Conservation (phyloP, 37 sponge, comb jelly and placozoan genomes). For the Haliclona indistincta region DNA sequence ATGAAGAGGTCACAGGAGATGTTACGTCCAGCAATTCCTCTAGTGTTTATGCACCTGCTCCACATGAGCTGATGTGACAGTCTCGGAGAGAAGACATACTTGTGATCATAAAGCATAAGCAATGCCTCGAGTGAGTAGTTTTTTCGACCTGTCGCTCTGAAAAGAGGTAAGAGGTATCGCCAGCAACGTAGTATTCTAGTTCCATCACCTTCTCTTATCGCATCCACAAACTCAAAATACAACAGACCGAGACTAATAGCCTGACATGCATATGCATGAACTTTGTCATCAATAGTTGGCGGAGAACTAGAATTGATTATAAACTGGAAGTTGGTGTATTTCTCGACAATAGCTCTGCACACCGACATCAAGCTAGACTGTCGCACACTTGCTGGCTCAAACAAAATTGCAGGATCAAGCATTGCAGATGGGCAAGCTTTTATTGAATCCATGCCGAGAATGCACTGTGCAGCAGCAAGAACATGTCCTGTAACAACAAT, state of each 20-base stretch:
- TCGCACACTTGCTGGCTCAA: too few relatives aligned
- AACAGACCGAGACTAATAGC: conserved; percentile 24
- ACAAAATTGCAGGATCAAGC: too few relatives aligned
- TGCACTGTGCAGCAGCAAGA: conserved; percentile 16
- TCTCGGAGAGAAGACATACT: conserved; percentile 25
- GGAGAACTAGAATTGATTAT: background rate
- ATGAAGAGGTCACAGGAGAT: conserved; percentile 40
- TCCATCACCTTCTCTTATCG: conserved; percentile 58
- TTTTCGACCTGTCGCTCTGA: conserved; percentile 6
- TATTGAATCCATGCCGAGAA: conserved; percentile 22
- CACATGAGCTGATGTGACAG: conserved; percentile 35
- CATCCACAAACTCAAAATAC: conserved; percentile 37
- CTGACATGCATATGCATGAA: conserved; percentile 37
- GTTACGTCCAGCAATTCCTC: conserved; percentile 24
- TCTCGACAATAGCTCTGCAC: background rate
- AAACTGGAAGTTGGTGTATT: background rate
- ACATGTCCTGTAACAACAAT: conserved; percentile 22
- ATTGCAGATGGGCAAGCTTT: too few relatives aligned
- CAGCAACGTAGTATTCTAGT: conserved; percentile 32
- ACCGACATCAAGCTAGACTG: too few relatives aligned
- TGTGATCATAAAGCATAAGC: conserved; percentile 7
- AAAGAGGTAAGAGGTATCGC: conserved; percentile 31
- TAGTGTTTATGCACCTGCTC: conserved; percentile 28
- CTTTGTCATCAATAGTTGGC: conserved; percentile 3
- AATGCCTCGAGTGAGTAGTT: conserved; percentile 52